Base-by-base conservation (phyloP, 2,113 vertebrate genomes). In the Tragelaphus scriptus region DNA sequence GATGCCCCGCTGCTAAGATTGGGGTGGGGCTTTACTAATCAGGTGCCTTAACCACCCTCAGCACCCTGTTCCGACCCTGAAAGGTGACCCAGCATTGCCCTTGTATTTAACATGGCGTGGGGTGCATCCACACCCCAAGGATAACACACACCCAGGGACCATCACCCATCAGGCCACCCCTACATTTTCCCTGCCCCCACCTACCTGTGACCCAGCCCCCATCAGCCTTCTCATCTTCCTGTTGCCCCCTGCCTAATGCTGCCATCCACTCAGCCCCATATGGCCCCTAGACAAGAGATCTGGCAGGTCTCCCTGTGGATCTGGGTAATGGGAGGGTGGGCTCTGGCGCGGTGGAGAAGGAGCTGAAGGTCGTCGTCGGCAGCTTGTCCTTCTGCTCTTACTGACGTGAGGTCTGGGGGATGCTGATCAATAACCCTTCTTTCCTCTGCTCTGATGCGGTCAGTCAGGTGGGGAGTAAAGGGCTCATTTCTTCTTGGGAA, bases 281-380 rank as follows among this genome's bases (percentile, higher is more conserved):
- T 21, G 6, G 32, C 4, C 30, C 10, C 8, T 11, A 0, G 5
- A 4, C 53, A 84, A 8, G 36, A 68, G 23, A 26, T 61, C 6
- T 19, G 59, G 6, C 1, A 0, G 65, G 32, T 6, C 56, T 47
- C 15, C 28, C 26, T 15, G 5, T 11, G 16, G 63, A 3, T 71
- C 77, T 85, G 47, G 47, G 28, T 11, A 47, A 49, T 14, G 30
- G 49, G 19, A n/a, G 58, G 40, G 21, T 3, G 26, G 21, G 3
- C 40, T 59, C 23, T 28, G 59, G 30, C 49, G 44, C 11, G 4
- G 56, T n/a, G 14, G 19, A n/a, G 28, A 88, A 40, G 25, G 30
- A 16, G 58, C 16, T 26, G 36, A 77, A 85, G 6, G 15, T 26
- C 0, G 0, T 88, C 7, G 3, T 44, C 3, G 0, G 14, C 30